These are phyloP conservation scores for Hoplias malabaricus DNA, from an alignment of 2,113 vertebrate genomes.

Conservation along the genomic window DNA sequence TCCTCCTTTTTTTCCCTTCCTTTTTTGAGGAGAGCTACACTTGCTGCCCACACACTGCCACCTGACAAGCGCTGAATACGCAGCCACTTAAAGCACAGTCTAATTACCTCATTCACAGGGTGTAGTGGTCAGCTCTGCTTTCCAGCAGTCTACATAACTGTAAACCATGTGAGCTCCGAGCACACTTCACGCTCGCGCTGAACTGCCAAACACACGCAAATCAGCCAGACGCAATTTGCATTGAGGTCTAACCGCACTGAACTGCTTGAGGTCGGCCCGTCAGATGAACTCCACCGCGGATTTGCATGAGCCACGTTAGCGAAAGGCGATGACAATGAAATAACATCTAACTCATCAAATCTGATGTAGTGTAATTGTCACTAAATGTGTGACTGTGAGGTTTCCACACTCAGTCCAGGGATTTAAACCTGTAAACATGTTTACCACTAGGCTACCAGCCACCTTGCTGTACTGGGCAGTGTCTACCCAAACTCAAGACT, in stretches of 20 bases:
- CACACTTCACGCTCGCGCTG: too few species aligned
- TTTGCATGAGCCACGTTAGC: slow-evolving; percentile 31
- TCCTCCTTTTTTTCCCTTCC: too few species aligned
- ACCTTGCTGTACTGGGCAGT: too few species aligned
- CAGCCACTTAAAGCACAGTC: background rate
- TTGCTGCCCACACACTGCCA: background rate
- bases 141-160: background rate
- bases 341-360: too few species aligned
- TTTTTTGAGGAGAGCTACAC: background rate
- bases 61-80: background rate
- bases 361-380: background rate
- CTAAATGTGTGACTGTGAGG: too few species aligned
- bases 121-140: slow-evolving; percentile 4
- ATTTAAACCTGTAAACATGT: too few species aligned
- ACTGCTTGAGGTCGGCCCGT: slow-evolving; percentile 19
- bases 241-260: background rate
- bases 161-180: background rate
- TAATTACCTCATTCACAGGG: background rate
- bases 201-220: slow-evolving; percentile 37
- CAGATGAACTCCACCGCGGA: slow-evolving; percentile 21
- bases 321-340: background rate
- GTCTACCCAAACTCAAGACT: too few species aligned
- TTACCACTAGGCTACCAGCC: too few species aligned
- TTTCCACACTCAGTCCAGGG: too few species aligned
- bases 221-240: slow-evolving; percentile 4